Percentiles rank a stretch among this genome's conserved stretches.
Evolutionary conservation across 1,140 invertebrate species (phyloP).

Genomic region (Diachasma alloeum): DNA sequence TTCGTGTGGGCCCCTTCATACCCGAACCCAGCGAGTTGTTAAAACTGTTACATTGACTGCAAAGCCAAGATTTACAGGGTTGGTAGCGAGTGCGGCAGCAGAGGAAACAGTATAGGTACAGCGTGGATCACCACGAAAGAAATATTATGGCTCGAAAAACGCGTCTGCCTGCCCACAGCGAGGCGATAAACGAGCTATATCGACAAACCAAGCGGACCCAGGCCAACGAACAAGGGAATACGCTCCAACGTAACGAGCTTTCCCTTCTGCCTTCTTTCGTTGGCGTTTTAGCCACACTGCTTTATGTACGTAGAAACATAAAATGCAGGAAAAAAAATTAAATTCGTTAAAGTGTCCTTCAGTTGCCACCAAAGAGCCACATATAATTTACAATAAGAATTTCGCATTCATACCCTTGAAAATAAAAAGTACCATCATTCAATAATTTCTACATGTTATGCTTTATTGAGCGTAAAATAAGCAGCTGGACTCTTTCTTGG

Average conservation of each 20-base stretch:
- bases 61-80: constrained; percentile 23
- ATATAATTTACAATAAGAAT: not conserved
- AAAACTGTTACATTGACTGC: constrained; percentile 13
- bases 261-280: constrained; percentile 17
- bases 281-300: constrained; percentile 9
- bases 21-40: not conserved
- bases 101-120: not conserved
- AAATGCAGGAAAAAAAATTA: not conserved
- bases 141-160: constrained; percentile 34
- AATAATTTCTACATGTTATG: not conserved
- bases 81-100: not conserved
- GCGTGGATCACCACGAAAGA: constrained; percentile 13
- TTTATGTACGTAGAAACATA: not conserved
- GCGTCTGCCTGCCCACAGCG: constrained; percentile 28
- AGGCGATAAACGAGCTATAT: constrained; percentile 33
- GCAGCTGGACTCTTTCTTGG: not conserved
- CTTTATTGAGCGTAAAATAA: not conserved
- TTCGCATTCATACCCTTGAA: not conserved
- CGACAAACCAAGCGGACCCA: constrained; percentile 14
- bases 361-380: not conserved
- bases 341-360: not conserved
- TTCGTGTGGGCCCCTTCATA: not conserved
- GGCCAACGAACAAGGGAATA: constrained; percentile 20
- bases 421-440: not conserved
- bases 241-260: constrained; percentile 11